Evolutionary conservation across 2,888 invertebrate genomes (phyloP).

Genomic region (Apodemia mormo): DNA sequence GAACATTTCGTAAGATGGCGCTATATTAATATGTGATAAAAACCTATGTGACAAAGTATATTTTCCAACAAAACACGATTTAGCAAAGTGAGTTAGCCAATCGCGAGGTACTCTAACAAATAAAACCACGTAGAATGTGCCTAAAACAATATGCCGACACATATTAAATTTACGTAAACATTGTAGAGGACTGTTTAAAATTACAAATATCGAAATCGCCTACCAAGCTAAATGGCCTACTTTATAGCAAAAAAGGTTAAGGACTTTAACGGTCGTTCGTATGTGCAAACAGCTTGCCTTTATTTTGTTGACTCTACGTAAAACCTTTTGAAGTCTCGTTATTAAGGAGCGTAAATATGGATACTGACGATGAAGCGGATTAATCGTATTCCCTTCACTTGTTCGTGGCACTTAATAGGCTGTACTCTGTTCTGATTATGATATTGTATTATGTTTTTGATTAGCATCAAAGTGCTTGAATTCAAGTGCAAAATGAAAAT

Average conservation of each 20-base stretch:
- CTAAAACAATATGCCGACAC: not conserved
- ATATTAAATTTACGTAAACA: not conserved
- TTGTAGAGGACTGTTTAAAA: conserved; percentile 6
- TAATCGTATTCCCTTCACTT: conserved; percentile 1
- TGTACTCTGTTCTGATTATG: no score
- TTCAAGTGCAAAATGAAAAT: no score
- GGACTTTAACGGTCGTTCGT: conserved; percentile 9
- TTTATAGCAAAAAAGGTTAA: conserved; percentile 15
- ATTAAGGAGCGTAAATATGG: conserved; percentile 11
- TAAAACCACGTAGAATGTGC: not conserved
- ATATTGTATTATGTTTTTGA: no score
- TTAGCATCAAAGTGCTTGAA: no score
- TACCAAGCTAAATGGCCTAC: conserved; percentile 1
- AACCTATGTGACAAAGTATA: no score
- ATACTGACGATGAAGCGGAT: not conserved
- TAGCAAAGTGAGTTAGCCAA: no score
- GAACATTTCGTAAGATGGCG: no score
- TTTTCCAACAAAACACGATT: no score
- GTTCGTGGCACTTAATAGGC: no score
- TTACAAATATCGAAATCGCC: conserved; percentile 7
- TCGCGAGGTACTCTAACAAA: no score
- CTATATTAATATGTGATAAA: no score
- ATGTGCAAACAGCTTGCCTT: conserved; percentile 14
- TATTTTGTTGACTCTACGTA: conserved; percentile 14
- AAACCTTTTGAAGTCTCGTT: conserved; percentile 17